Base-by-base conservation (phyloP, 2,888 invertebrate species). In the Euspilapteryx auroguttella region DNA sequence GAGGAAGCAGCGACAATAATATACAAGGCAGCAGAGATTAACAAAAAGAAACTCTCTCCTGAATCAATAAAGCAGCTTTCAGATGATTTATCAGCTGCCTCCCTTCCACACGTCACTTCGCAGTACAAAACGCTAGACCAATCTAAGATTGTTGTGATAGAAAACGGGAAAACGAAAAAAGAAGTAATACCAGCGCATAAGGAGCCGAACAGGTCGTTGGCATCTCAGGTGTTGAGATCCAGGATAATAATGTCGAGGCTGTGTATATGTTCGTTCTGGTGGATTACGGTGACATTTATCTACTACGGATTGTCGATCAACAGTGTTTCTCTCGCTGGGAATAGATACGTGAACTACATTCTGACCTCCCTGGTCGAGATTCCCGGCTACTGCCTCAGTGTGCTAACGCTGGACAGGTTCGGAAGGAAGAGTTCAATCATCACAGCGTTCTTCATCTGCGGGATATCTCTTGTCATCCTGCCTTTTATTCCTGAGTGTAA, bases 291-390 rank as follows among this genome's bases (percentile, higher is more conserved):
- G 41, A 85, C 87, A 0, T 83, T 90, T 36, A 83, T 89, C 12
- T 91, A 88, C 54, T 90, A 89, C 44, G 91, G 91, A 0, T 58
- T 91, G 21, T 87, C 87, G 0, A 75, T 91, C 29, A 89, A 87
- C 56, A 83, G 89, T 0, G 87, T 88, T 2, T 78, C 85, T 0
- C 58, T 91, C 26, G 82, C 81, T 11, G 89, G 89, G 1, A 83
- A 89, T 51, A 82, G 82, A 41, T 89, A 89, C 49, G 54, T 86
- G 9, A 90, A 89, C 57, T 91, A 87, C 45, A 84, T 87, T 12
- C 52, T 85, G 29, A 83, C 83, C 1, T 71, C 81, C 0, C 45
- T 82, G 24, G 79, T 83, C 12, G 86, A 77, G 49, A 79, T 86
- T 29, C 86, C 86, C 0, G 85, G 82, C 0, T 85, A 84, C 42